A percentile compares a stretch with the other conserved stretches of the same genome.
Conservation (phyloP, 2,888 invertebrate genomes). For the Plebejus anna region DNA sequence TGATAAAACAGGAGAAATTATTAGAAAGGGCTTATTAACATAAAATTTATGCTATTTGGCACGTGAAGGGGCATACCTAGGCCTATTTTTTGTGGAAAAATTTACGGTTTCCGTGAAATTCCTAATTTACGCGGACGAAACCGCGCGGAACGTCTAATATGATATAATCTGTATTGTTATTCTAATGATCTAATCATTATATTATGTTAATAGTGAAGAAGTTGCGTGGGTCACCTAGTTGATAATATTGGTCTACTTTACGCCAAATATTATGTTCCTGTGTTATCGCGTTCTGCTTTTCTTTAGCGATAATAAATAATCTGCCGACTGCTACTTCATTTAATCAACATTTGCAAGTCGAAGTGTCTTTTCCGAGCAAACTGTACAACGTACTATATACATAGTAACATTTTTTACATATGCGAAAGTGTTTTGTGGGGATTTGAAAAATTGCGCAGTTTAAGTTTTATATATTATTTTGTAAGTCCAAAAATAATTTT, state of each 20-base stretch:
- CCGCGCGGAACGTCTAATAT: too few species aligned
- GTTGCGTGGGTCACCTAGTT: neutral
- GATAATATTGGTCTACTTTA: neutral
- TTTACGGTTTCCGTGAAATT: too few species aligned
- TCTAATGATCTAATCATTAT: neutral
- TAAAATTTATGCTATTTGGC: too few species aligned
- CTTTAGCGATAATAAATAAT: conserved; percentile 11
- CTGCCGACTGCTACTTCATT: conserved; percentile 4
- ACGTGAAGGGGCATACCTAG: too few species aligned
- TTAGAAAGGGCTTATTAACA: too few species aligned
- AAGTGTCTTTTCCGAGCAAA: conserved; percentile 15
- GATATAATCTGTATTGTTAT: too few species aligned
- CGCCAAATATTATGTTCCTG: neutral
- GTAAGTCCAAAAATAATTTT: neutral
- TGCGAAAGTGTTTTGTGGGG: neutral
- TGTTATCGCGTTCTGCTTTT: conserved; percentile 19
- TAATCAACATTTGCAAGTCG: conserved; percentile 17
- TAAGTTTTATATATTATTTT: neutral
- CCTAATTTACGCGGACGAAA: too few species aligned
- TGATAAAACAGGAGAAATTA: too few species aligned
- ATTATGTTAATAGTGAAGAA: neutral
- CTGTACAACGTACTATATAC: neutral
- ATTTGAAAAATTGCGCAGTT: neutral
- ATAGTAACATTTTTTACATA: neutral
- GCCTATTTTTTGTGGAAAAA: too few species aligned